phyloP scores from a whole-genome alignment of 2,797 vertebrate genomes.

The Adelosebastes latens region DNA sequence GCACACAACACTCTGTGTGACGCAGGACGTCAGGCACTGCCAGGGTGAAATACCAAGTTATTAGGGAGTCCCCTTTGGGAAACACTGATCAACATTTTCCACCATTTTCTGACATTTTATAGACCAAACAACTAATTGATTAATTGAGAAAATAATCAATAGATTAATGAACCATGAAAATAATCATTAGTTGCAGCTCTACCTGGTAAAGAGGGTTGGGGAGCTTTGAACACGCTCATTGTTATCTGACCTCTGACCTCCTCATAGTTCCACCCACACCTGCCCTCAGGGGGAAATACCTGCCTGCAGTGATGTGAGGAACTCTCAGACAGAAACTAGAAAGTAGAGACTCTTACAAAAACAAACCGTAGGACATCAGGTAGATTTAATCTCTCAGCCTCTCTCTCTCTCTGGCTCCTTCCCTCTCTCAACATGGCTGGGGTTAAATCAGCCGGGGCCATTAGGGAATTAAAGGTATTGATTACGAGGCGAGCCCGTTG shows the following conservation, averaged over 20 bases:
- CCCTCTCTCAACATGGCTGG: conserved; percentile 22
- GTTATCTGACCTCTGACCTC: conserved; percentile 62
- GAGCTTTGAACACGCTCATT: conserved; percentile 41
- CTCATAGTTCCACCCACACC: conserved; percentile 33
- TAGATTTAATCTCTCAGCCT: conserved; percentile 50
- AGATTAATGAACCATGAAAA: background rate
- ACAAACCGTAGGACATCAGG: conserved; percentile 39
- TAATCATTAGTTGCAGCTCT: background rate
- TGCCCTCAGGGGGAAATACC: conserved; percentile 61
- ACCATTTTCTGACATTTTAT: too few relatives aligned
- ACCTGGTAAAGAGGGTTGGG: background rate
- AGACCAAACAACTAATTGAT: too few relatives aligned
- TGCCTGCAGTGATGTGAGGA: conserved; percentile 17
- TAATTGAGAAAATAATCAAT: too few relatives aligned
- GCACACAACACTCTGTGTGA: too few relatives aligned
- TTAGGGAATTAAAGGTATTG: conserved; percentile 78
- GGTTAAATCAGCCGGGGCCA: conserved; percentile 49
- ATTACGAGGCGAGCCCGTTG: conserved; percentile 57
- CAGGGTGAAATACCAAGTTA: too few relatives aligned
- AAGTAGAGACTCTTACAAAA: conserved; percentile 26
- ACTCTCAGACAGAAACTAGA: conserved; percentile 42
- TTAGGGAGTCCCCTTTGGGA: too few relatives aligned
- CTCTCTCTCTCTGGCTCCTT: conserved; percentile 18
- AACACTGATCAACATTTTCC: too few relatives aligned
- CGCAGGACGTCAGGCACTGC: too few relatives aligned